Conservation (phyloP, 2,113 vertebrate species). For the Percopsis transmontana region DNA sequence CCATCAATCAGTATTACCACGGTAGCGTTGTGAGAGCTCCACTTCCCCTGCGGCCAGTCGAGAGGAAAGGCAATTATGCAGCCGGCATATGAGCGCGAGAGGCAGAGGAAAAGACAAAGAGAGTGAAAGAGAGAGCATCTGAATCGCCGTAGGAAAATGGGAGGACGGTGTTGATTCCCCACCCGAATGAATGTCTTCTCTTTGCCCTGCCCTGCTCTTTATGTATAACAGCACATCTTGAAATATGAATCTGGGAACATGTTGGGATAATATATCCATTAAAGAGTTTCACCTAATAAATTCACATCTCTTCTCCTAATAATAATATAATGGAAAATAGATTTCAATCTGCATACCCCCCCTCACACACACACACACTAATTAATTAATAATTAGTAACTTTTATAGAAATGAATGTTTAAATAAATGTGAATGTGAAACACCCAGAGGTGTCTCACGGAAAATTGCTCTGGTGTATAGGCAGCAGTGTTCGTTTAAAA, state of each 20-base stretch:
- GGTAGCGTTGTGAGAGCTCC: constrained; percentile 71
- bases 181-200: constrained; percentile 37
- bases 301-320: too few relatives aligned
- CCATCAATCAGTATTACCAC: constrained; percentile 82
- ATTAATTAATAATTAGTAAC: too few relatives aligned
- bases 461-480: too few relatives aligned
- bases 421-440: neutral
- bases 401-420: too few relatives aligned
- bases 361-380: too few relatives aligned
- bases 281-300: neutral
- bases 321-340: too few relatives aligned
- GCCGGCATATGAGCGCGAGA: constrained; percentile 52
- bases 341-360: too few relatives aligned
- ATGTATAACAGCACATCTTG: constrained; percentile 21
- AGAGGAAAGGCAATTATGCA: constrained; percentile 80
- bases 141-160: constrained; percentile 36
- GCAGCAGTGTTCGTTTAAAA: too few relatives aligned
- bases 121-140: constrained; percentile 15
- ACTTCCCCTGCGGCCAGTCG: constrained; percentile 67
- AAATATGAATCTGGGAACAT: constrained; percentile 6
- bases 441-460: too few relatives aligned
- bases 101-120: constrained; percentile 27
- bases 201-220: constrained; percentile 22
- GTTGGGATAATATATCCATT: constrained; percentile 4
- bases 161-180: constrained; percentile 36